Percentiles rank a stretch among this genome's conserved stretches.
These are phyloP conservation scores for Sitodiplosis mosellana DNA, from an alignment of 1,140 invertebrate species.

Conservation along the genomic window DNA sequence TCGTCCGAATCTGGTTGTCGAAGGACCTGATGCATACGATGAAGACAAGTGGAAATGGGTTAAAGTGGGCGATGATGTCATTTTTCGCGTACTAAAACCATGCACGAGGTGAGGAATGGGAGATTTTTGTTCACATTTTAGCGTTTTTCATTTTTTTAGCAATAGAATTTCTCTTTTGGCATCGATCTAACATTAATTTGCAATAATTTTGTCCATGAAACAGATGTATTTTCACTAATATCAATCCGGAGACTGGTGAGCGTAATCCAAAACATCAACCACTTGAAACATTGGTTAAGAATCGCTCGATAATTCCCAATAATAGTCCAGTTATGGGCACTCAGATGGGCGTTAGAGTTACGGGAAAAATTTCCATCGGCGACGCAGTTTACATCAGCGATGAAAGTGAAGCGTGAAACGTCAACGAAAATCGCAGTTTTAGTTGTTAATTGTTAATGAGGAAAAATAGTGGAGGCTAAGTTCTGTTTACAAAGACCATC, in stretches of 20 bases:
- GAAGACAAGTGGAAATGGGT: conserved; percentile 52
- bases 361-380: neutral
- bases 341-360: neutral
- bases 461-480: too few species aligned
- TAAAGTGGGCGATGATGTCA: conserved; percentile 35
- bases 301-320: neutral
- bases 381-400: neutral
- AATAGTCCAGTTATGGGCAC: neutral
- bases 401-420: neutral
- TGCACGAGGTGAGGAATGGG: conserved; percentile 33
- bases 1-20: conserved; percentile 46
- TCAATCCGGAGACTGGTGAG: conserved; percentile 32
- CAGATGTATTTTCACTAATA: conserved; percentile 34
- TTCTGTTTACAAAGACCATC: too few species aligned
- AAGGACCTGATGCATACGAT: conserved; percentile 36
- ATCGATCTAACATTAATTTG: too few species aligned
- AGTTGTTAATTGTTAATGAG: too few species aligned
- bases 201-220: neutral
- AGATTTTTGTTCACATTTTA: too few species aligned
- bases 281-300: conserved; percentile 27
- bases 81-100: conserved; percentile 42
- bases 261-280: conserved; percentile 32
- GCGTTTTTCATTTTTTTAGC: too few species aligned
- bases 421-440: too few species aligned
- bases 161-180: too few species aligned